These are phyloP conservation scores for Sepioteuthis lessoniana DNA, from an alignment of 2,888 invertebrate species.

Conservation along the genomic window DNA sequence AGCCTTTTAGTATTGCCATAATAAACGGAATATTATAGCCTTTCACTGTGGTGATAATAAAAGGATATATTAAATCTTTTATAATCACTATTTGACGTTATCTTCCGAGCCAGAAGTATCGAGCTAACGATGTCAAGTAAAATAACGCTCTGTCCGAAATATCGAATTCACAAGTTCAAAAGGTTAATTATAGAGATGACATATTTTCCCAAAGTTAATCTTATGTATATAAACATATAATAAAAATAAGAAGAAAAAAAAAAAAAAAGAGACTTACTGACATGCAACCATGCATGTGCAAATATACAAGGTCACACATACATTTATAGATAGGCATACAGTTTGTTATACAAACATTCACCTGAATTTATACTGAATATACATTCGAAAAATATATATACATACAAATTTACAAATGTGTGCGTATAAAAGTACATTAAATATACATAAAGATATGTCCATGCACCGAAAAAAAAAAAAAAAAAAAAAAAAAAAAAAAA, in stretches of 20 bases:
- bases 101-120: no score
- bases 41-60: no score
- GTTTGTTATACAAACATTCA: background rate
- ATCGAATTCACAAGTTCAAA: no score
- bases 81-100: no score
- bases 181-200: no score
- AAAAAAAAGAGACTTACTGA: background rate
- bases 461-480: background rate
- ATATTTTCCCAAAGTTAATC: no score
- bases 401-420: background rate
- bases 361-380: constrained; percentile 12
- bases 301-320: background rate
- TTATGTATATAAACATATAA: background rate
- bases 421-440: background rate
- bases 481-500: no score
- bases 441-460: background rate
- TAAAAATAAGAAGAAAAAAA: background rate
- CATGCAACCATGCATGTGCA: background rate
- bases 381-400: background rate
- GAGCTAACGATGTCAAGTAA: no score
- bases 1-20: no score
- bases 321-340: background rate
- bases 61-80: no score
- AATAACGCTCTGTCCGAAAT: no score
- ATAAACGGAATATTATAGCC: no score